Evolutionary conservation across 2,113 vertebrate genomes (phyloP), one percentile per base, ranked within the genome.

Genomic region (Peromyscus leucopus): DNA sequence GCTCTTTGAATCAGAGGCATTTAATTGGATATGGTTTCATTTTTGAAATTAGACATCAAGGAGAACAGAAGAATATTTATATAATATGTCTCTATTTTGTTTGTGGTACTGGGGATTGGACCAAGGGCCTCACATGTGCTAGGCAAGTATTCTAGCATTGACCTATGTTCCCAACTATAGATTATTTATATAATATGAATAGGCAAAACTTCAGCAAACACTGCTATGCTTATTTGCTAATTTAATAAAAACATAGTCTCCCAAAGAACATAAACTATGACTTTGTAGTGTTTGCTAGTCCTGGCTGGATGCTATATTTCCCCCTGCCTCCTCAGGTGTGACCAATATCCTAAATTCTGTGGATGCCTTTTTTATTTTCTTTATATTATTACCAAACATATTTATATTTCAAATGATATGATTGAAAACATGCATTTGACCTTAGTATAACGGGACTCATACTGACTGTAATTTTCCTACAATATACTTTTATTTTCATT

Each of bases 1-100:
- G 63, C 6, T 84, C 59, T 95, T 96, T 91, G 72, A 82, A 89
- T 89, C 88, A 96, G 95, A 95, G 55, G 19, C 2, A 26, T 90
- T 84, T 57, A 72, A 91, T 93, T 90, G 93, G 71, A 19, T 94
- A 36, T 95, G 48, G 69, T 92, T 96, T 61, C 59, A 86, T 88
- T 76, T 94, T 88, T 85, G 51, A 74, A 94, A 92, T 94, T 95
- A 92, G 95, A 92, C 28, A 78, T 42, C 76, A 92, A 85, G 19
- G 79, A 72, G 31, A 93, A 92, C 72, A 89, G 91, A 94, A 97
- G 11, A 93, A 83, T 80, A 80, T 72, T 95, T 93, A 75, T 91
- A 59, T 82, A 86, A 91, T 51, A 51, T 88, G 65, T 36, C 21
- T 71, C 31, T 42, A 65, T 36, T 71, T 88, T 88, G 42, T 51